Evolutionary conservation across 2,888 invertebrate genomes (phyloP).

Genomic region (Stenotaenia linearis): DNA sequence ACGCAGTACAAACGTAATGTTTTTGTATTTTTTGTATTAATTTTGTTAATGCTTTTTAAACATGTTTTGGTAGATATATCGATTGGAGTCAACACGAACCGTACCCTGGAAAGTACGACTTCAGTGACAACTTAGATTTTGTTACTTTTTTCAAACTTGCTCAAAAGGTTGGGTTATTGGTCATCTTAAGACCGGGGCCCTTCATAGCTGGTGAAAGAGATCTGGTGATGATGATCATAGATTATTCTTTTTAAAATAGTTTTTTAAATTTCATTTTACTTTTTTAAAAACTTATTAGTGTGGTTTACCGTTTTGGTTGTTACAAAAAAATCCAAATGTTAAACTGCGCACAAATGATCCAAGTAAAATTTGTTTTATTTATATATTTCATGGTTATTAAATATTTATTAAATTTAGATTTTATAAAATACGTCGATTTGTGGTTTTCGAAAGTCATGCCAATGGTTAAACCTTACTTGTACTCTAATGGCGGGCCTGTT

Average conservation of each 20-base stretch:
- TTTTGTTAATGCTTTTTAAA: neutral
- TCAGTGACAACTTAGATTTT: slow-evolving; percentile 55
- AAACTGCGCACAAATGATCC: slow-evolving; percentile 60
- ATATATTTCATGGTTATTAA: neutral
- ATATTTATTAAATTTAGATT: slow-evolving; percentile 38
- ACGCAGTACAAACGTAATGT: slow-evolving; percentile 71
- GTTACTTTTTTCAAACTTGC: slow-evolving; percentile 65
- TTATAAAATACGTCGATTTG: slow-evolving; percentile 50
- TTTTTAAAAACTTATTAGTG: slow-evolving; percentile 54
- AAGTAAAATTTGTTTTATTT: slow-evolving; percentile 48
- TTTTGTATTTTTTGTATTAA: neutral
- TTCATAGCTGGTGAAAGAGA: slow-evolving; percentile 91
- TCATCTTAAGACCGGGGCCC: slow-evolving; percentile 78
- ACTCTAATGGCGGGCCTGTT: slow-evolving; percentile 73
- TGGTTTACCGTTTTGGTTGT: slow-evolving; percentile 71
- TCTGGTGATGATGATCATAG: too few species aligned
- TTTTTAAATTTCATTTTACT: too few species aligned
- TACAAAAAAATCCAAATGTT: slow-evolving; percentile 59
- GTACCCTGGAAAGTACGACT: slow-evolving; percentile 61
- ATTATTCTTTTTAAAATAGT: too few species aligned
- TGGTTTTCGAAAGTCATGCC: slow-evolving; percentile 54
- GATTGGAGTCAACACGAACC: slow-evolving; percentile 88
- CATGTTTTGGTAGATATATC: slow-evolving; percentile 61
- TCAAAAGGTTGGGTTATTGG: slow-evolving; percentile 67
- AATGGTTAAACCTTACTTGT: slow-evolving; percentile 52